Evolutionary conservation across 2,888 invertebrate genomes (phyloP), one percentile per base, ranked within the genome.

Genomic region (Apotomis betuletana): DNA sequence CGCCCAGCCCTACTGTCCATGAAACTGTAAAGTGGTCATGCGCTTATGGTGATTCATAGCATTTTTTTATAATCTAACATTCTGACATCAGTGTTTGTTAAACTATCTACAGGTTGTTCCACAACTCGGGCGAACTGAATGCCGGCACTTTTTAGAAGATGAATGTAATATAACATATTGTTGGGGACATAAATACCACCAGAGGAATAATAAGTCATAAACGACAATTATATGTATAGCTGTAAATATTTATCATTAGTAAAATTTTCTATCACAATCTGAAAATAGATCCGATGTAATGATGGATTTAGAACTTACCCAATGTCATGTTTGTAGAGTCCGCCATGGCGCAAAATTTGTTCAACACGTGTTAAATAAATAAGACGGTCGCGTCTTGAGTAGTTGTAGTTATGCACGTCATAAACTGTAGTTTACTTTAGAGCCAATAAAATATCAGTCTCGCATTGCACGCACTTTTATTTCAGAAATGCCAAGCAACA

Each of bases 311-410:
- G 46, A 38, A 69, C 69, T 69, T 69, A 63, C 69, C 69, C 49
- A 69, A 69, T 49, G 69, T 55, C 62, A 69, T 55, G 57, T 63
- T 63, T 49, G 61, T 38, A 15, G 69, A 58, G 10, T 69, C 69
- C 57, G 51, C 69, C 69, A 69, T 69, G n/a, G 69, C 57, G 10
- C 5, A 69, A 68, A 51, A 27, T 44, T 69, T 46, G 44, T 38
- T 59, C 27, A 41, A 44, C 68, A 62, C 69, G 69, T 62, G 68
- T 69, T 69, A 61, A 69, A 61, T 61, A 69, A 61, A 69, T 41
- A 55, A 55, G 54, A 61, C 61, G 58, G 15, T 54, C 44, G 12
- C 5, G 49, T 67, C n/a, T 59, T 61, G 36, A 49, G 51, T 9
- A 55, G 46, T 13, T 6, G 61, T 55, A 9, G 54, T 36, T 46